phyloP scores from a whole-genome alignment of 2,113 vertebrate species.

The Oriolus oriolus region DNA sequence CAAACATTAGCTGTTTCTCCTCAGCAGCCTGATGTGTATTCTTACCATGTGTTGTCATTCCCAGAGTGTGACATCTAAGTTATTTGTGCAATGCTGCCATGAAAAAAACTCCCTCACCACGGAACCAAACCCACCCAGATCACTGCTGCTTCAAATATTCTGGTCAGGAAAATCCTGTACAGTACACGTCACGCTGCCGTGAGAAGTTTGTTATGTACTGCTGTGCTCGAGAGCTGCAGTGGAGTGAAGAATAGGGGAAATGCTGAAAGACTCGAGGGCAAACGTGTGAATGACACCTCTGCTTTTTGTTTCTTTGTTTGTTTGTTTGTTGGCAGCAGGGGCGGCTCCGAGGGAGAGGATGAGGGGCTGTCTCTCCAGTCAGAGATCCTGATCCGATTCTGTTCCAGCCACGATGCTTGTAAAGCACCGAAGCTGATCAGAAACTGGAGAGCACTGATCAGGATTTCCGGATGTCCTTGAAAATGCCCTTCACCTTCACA shows the following conservation, averaged over 20 bases:
- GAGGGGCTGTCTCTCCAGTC: background rate
- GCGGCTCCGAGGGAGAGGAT: background rate
- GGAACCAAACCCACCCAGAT: background rate
- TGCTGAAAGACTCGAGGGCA: background rate
- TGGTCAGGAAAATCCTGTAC: background rate
- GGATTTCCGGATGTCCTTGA: constrained; percentile 11
- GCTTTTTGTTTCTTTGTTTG: background rate
- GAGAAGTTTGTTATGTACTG: background rate
- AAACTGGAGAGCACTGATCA: background rate
- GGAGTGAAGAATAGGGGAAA: background rate
- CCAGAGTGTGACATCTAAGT: background rate
- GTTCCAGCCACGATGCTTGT: background rate
- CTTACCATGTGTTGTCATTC: background rate
- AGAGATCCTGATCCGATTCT: background rate
- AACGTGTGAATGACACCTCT: background rate
- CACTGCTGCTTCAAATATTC: background rate
- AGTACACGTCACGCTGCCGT: rapidly evolving
- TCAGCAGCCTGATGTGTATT: background rate
- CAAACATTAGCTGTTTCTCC: background rate
- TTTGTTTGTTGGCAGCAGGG: background rate
- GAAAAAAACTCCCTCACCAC: background rate
- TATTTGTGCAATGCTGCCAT: background rate
- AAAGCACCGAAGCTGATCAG: background rate
- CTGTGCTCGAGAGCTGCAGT: background rate
- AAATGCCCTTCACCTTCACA: constrained; percentile 4